Base-by-base conservation (phyloP, 2,797 vertebrate genomes). In the Phoeniculus purpureus region DNA sequence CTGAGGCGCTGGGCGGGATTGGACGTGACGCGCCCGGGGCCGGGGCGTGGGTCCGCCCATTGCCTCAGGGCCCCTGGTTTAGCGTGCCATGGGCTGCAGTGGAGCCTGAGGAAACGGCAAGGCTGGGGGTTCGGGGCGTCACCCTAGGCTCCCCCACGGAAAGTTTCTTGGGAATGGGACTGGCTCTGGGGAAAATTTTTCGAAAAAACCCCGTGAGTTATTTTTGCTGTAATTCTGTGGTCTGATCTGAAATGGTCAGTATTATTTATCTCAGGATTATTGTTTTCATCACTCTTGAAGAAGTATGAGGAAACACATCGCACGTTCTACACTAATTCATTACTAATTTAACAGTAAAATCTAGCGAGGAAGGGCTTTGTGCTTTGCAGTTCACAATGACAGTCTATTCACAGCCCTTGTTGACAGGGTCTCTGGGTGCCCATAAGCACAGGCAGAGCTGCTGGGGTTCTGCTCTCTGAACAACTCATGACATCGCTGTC, bases 301-400 rank as follows among this genome's bases (percentile, higher is more conserved):
- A 54, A 52, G 3, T 9, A 16, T 2, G 13, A 80, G 29, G 47
- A 27, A 50, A 22, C 0, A 0, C 0, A 0, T 12, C 47, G 29
- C 1, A 0, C 58, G 4, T 8, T 25, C 34, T 45, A 1, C 5
- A 29, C 43, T 11, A 15, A 43, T 16, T 43, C 37, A 37, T 37
- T 43, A 43, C 43, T 43, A 43, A 15, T 43, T 43, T 15, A 43
- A 43, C 43, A 43, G n/a, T 58, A 81, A 78, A 59, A 6, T 15
- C 23, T 10, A 34, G 3, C n/a, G 7, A 19, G 5, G 26, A 55
- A 60, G 51, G 3, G 0, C 3, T 0, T 7, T 0, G 0, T 25
- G 21, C 10, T 60, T 47, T 26, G 29, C 43, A 31, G 1, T 56
- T 80, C 7, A 2, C 18, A 6, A 7, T 1, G 12, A 10, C 12